Base-by-base conservation (phyloP, 2,797 vertebrate genomes). In the Lacerta bilineata region DNA sequence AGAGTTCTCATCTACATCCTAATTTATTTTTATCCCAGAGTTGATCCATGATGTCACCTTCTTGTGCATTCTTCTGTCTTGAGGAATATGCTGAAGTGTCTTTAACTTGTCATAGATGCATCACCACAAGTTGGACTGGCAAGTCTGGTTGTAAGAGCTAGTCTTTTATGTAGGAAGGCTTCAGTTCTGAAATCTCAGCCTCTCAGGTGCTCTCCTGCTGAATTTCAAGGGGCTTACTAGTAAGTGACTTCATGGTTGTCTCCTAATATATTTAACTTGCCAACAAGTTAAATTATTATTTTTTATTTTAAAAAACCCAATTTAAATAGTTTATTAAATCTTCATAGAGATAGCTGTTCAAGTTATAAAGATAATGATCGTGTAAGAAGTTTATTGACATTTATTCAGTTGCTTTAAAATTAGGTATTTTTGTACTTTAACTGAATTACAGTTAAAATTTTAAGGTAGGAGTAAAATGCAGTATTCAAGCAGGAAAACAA, bases 391-490 rank as follows among this genome's bases (percentile, higher is more conserved):
- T 17, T 68, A 36, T 89, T 81, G 23, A 68, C 87, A 83, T 68
- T 64, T 80, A 71, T 55, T 75, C 59, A 29, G 46, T 91, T 91
- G 95, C 93, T 88, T 13, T 71, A 90, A 90, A 5, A 39, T 87
- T 43, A 86, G 20, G 50, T 94, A 94, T 93, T 95, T 95, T 95
- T 94, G 55, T 96, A 92, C 89, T 61, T 87, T 83, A 55, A 55
- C 50, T 89, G 85, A 89, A 80, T 90, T 90, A 46, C 64, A 84
- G 41, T 88, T 92, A 88, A 87, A 90, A 88, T 41, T 39, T 92
- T 75, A 72, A 92, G 90, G 15, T 87, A 87, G 84, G 25, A 88
- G 78, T 88, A 61, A 71, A 93, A 88, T 71, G 80, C 23, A 91
- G 81, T 84, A 27, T 80, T 41, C 9, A 36, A 87, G 41, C 33